These are phyloP conservation scores for Notolabrus celidotus DNA, from an alignment of 2,797 vertebrate species.

Conservation along the genomic window DNA sequence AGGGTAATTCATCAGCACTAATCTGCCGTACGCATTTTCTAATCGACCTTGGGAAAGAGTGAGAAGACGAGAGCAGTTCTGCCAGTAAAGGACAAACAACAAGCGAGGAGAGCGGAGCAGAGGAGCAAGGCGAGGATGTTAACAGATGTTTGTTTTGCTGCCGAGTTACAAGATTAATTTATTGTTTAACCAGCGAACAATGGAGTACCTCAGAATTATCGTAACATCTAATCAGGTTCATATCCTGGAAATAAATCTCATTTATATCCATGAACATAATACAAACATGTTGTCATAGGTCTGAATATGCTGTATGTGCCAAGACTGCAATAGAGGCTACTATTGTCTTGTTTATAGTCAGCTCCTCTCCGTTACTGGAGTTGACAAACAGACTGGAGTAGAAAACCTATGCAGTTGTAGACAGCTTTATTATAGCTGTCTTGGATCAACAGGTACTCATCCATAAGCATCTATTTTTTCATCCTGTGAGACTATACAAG, in stretches of 20 bases:
- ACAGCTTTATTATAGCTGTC: constrained; percentile 11
- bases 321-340: not conserved
- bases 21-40: constrained; percentile 33
- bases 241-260: constrained; percentile 4
- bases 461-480: constrained; percentile 7
- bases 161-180: constrained; percentile 41
- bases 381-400: constrained; percentile 19
- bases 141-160: constrained; percentile 49
- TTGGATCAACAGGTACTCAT: constrained; percentile 9
- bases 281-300: constrained; percentile 1
- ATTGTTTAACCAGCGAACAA: constrained; percentile 35
- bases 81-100: constrained; percentile 40
- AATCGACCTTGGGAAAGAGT: constrained; percentile 54
- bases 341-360: not conserved
- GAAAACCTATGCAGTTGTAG: constrained; percentile 1
- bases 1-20: constrained; percentile 28
- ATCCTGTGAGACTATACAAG: constrained; percentile 14
- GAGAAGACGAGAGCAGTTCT: constrained; percentile 34
- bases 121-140: constrained; percentile 29
- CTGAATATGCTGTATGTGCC: not conserved
- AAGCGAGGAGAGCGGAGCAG: constrained; percentile 8
- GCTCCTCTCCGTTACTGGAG: not conserved
- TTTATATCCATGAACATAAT: constrained; percentile 19
- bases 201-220: constrained; percentile 21
- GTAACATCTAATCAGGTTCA: constrained; percentile 23